Base-by-base conservation (phyloP, 92 coral and sea anemone genomes). In the Epizoanthus ramosus region DNA sequence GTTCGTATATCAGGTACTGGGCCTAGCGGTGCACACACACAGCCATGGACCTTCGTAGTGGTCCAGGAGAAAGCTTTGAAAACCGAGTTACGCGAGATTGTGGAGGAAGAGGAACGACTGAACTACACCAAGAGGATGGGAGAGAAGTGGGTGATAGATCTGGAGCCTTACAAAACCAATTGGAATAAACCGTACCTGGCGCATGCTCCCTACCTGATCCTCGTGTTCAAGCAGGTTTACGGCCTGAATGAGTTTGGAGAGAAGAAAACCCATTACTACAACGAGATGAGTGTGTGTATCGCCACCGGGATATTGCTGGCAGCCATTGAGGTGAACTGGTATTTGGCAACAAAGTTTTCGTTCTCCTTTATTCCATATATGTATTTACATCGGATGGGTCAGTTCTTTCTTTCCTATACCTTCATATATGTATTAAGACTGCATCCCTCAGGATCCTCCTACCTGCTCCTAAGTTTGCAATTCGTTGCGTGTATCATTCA, bases 121-220 rank as follows among this genome's bases (percentile, higher is more conserved):
- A 95, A 95, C 85, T 95, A 93, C 68, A 85, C 93, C 0, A 93
- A 92, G 73, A 74, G 98, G 57, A 94, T 97, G 99, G 99, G 99
- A n/a, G 90, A 86, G 54, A 86, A 90, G 63, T 94, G 97, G 98
- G 61, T 92, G n/a, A 87, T 87, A 16, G 99, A 94, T 75, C 45
- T 97, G 23, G 81, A 83, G 41, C 81, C 57, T 10, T 2, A 87
- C 1, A 94, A 90, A 74, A 94, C 98, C 21, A 97, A 92, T 18
- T 97, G 99, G 98, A 65, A 82, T 4, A 97, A 97, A 53, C 97
- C 97, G 14, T 97, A 97, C 84, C 83, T 97, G 54, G 91, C 87
- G 61, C 72, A 73, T 35, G 99, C 98, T 12, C 99, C 99, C 18
- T 97, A 97, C 64, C 80, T 97, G 63, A 87, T 97, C 53, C 83